These are phyloP conservation scores for Leptopilina boulardi DNA, from an alignment of 1,140 invertebrate species.

Conservation along the genomic window DNA sequence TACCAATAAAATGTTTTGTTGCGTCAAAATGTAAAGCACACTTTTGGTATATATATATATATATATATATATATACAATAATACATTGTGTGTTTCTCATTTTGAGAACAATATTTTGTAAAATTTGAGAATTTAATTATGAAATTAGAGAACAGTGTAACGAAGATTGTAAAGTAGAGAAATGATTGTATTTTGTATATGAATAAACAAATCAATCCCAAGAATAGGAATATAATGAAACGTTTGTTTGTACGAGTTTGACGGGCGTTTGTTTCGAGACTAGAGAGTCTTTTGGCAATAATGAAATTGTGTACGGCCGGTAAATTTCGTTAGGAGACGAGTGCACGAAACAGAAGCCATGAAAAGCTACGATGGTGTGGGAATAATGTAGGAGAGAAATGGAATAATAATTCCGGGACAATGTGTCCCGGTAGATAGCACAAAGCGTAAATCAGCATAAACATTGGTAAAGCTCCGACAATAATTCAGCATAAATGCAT, in stretches of 20 bases:
- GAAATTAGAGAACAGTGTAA: slow-evolving; percentile 6
- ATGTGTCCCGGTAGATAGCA: slow-evolving; percentile 75
- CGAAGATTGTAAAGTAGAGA: slow-evolving; percentile 1
- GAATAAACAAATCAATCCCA: slow-evolving; percentile 26
- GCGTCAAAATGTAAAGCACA: too few relatives aligned
- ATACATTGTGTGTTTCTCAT: too few relatives aligned
- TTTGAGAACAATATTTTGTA: background rate
- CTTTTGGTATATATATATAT: too few relatives aligned
- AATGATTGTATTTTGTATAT: slow-evolving; percentile 12
- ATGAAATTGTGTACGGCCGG: slow-evolving; percentile 33
- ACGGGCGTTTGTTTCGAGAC: slow-evolving; percentile 22
- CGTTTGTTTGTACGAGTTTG: slow-evolving; percentile 26
- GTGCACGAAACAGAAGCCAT: slow-evolving; percentile 44
- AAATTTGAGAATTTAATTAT: background rate
- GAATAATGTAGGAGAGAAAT: slow-evolving; percentile 62
- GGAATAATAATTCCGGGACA: slow-evolving; percentile 75
- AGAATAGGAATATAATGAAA: slow-evolving; percentile 38
- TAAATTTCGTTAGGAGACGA: slow-evolving; percentile 31
- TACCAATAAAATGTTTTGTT: too few relatives aligned
- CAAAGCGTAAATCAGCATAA: slow-evolving; percentile 76
- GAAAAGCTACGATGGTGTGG: slow-evolving; percentile 50
- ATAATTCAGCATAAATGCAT: slow-evolving; percentile 75
- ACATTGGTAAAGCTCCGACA: slow-evolving; percentile 74
- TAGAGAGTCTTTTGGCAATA: slow-evolving; percentile 35
- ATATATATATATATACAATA: too few relatives aligned